A percentile compares a stretch with the other conserved stretches of the same genome.
Conservation (phyloP, 2,888 invertebrate species). For the Oasisia sp. region DNA sequence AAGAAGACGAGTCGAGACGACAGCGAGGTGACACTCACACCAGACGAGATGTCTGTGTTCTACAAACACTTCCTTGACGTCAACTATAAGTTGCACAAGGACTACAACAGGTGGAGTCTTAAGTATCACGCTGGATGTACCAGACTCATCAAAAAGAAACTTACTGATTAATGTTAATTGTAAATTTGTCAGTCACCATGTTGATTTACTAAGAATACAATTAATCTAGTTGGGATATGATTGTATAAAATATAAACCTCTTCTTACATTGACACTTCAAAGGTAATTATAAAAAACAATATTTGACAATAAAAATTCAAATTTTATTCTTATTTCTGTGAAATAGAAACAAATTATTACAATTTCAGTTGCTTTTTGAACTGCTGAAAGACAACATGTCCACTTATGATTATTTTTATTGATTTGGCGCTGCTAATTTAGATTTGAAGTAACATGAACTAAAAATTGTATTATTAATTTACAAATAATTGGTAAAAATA, state of each 20-base stretch:
- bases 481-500: too few relatives aligned
- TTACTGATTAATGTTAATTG: neutral
- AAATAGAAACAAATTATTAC: neutral
- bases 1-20: constrained; percentile 32
- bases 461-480: too few relatives aligned
- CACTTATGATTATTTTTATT: constrained; percentile 22
- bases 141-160: neutral
- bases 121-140: neutral
- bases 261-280: too few relatives aligned
- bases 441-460: neutral
- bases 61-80: constrained; percentile 87
- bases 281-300: too few relatives aligned
- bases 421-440: neutral
- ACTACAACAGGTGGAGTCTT: constrained; percentile 73
- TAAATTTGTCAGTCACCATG: neutral
- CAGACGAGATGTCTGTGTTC: constrained; percentile 78
- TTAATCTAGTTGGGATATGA: too few relatives aligned
- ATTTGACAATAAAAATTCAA: too few relatives aligned
- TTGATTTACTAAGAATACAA: too few relatives aligned
- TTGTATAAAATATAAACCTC: too few relatives aligned
- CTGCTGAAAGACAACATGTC: neutral
- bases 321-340: neutral
- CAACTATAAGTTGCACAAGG: constrained; percentile 79
- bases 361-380: neutral
- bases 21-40: constrained; percentile 40